Evolutionary conservation across 2,888 invertebrate genomes (phyloP).

Genomic region (Neocrepidodera transversa): DNA sequence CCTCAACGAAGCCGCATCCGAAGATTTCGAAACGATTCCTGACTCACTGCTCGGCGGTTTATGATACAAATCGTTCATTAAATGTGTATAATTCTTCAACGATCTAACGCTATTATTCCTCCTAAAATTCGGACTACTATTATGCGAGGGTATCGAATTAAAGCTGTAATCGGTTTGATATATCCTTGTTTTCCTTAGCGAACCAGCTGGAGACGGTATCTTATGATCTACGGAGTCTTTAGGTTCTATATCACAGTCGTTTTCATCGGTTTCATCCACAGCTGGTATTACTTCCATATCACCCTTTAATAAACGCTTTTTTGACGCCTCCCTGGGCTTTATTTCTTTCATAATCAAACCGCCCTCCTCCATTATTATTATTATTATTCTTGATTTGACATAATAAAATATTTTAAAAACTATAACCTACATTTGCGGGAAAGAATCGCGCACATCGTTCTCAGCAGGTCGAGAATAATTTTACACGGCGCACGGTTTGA

Average conservation of each 20-base stretch:
- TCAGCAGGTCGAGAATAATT: slow-evolving; percentile 5
- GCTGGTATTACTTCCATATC: slow-evolving; percentile 33
- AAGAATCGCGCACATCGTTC: slow-evolving; percentile 34
- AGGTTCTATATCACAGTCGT: slow-evolving; percentile 43
- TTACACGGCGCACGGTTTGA: slow-evolving; percentile 16
- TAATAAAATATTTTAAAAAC: slow-evolving; percentile 20
- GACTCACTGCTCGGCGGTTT: slow-evolving; percentile 60
- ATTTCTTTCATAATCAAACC: slow-evolving; percentile 36
- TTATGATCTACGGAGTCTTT: slow-evolving; percentile 27
- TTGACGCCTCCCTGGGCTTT: slow-evolving; percentile 28
- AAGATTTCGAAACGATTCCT: slow-evolving; percentile 61
- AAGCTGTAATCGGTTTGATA: slow-evolving; percentile 35
- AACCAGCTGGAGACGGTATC: slow-evolving; percentile 42
- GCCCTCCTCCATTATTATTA: slow-evolving; percentile 38
- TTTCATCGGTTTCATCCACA: slow-evolving; percentile 34
- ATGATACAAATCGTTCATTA: slow-evolving; percentile 37
- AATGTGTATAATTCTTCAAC: slow-evolving; percentile 47
- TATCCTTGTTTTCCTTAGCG: slow-evolving; percentile 39
- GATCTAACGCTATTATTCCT: slow-evolving; percentile 51
- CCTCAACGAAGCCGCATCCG: slow-evolving; percentile 77
- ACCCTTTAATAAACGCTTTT: slow-evolving; percentile 27
- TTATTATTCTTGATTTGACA: slow-evolving; percentile 2
- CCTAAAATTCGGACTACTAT: slow-evolving; percentile 49
- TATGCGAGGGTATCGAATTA: slow-evolving; percentile 42
- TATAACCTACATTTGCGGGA: slow-evolving; percentile 27